Evolutionary conservation across 2,888 invertebrate genomes (phyloP), one percentile per base, ranked within the genome.

Genomic region (Drosophila subquinaria): DNA sequence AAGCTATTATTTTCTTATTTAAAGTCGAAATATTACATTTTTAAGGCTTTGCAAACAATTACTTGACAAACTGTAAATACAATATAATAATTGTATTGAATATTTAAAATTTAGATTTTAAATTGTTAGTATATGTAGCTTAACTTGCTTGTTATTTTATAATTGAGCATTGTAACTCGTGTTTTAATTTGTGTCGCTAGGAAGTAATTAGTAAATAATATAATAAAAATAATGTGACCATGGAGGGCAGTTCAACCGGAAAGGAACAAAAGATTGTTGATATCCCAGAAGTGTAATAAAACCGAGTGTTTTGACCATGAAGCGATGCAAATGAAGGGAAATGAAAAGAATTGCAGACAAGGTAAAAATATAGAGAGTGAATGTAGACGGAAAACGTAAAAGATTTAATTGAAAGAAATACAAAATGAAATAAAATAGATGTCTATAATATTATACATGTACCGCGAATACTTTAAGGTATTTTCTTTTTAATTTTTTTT

Each of bases 401-500:
- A 42, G 11, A 53, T 30, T 27, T 30, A 53, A 40, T 40, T 40
- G 40, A 53, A 40, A 17, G 27, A 27, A 40, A 40, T 55, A 17
- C 40, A 53, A 52, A 52, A 38, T 40, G 10, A 27, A 23, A 52
- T 27, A 10, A 38, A 52, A 38, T 51, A 36, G 5, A 27, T 27
- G 27, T 4, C 23, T 27, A 23, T 23, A 23, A 23, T 4, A 23
- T 23, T 4, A 4, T 4, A 23, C 4, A 23, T 42, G 1, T 40
- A 4, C 11, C 17, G 0, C 1, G 5, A 17, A 35, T 3, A 20
- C 13, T 20, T 35, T 0, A 4, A 2, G 35, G 27, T 62, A 35
- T 11, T 47, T 53, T 27, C 27, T 13, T 40, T 5, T 30, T 2
- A 13, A n/a, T n/a, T 45, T 53, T 45, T 53, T 51, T 42, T 13